phyloP scores from a whole-genome alignment of 2,797 vertebrate genomes.

The Crocidura indochinensis region DNA sequence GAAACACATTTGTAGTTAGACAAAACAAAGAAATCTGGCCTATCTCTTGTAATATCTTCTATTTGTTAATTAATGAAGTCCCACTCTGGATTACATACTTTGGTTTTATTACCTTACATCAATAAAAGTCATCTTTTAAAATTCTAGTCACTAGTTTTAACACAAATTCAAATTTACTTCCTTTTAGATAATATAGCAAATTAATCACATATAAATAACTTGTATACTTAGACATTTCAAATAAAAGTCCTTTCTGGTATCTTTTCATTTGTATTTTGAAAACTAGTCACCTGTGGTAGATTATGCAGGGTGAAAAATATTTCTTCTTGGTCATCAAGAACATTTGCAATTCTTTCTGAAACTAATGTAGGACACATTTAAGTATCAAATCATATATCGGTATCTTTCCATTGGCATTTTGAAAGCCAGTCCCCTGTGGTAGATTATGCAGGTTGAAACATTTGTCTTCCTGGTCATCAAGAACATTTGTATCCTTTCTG shows the following conservation, averaged over 20 bases:
- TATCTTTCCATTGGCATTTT: no score
- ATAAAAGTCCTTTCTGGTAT: not conserved
- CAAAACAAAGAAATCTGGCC: slow-evolving; percentile 30
- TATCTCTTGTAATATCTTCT: not conserved
- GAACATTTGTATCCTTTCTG: no score
- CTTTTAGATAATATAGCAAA: not conserved
- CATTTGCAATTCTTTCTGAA: no score
- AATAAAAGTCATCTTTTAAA: slow-evolving; percentile 23
- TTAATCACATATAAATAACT: not conserved
- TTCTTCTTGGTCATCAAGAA: no score
- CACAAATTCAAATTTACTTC: not conserved
- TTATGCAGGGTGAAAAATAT: no score
- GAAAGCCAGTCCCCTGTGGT: no score
- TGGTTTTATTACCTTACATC: slow-evolving; percentile 18
- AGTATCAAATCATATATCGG: no score
- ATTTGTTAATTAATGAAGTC: slow-evolving; percentile 50
- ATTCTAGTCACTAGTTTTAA: slow-evolving; percentile 6
- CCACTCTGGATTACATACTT: slow-evolving; percentile 21
- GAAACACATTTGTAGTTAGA: slow-evolving; percentile 43
- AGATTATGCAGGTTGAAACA: fast-evolving
- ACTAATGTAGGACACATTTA: no score
- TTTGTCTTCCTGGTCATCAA: not conserved
- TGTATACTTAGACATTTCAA: not conserved
- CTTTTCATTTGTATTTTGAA: not conserved
- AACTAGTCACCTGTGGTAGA: no score